Conservation (phyloP, 1,140 invertebrate species). For the Tetragonula clypearis region DNA sequence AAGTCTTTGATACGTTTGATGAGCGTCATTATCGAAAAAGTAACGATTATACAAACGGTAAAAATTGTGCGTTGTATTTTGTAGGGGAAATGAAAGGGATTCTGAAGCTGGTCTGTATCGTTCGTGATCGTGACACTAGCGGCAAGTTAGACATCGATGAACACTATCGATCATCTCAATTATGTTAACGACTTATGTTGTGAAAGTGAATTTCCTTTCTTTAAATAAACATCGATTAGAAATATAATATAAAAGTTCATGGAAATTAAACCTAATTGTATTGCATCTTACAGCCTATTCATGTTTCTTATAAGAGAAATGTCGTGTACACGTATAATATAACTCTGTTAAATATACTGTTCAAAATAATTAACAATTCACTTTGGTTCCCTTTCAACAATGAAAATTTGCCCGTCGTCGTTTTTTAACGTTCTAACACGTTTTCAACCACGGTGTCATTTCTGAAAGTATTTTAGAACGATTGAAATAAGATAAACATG, state of each 20-base stretch:
- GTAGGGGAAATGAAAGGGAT: neutral
- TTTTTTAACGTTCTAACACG: too few relatives aligned
- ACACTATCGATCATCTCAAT: neutral
- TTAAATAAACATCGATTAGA: neutral
- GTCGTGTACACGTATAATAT: neutral
- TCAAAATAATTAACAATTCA: neutral
- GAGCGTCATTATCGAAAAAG: neutral
- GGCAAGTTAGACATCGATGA: neutral
- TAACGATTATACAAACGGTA: conserved; percentile 14
- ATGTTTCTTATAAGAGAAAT: neutral
- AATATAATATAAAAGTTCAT: neutral
- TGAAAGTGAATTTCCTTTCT: neutral
- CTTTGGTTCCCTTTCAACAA: neutral
- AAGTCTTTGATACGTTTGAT: neutral
- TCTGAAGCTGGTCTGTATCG: neutral
- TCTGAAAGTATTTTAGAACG: neutral
- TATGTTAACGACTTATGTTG: neutral
- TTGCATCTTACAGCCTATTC: neutral
- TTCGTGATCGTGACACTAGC: neutral
- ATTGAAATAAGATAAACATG: too few relatives aligned
- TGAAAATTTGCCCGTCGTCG: neutral
- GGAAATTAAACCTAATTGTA: neutral
- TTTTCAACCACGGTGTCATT: too few relatives aligned
- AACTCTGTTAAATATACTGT: neutral
- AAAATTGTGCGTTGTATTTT: conserved; percentile 24